A percentile compares a stretch with the other conserved stretches of the same genome.
Conservation (phyloP, 2,888 invertebrate species). For the Campoletis raptor region DNA sequence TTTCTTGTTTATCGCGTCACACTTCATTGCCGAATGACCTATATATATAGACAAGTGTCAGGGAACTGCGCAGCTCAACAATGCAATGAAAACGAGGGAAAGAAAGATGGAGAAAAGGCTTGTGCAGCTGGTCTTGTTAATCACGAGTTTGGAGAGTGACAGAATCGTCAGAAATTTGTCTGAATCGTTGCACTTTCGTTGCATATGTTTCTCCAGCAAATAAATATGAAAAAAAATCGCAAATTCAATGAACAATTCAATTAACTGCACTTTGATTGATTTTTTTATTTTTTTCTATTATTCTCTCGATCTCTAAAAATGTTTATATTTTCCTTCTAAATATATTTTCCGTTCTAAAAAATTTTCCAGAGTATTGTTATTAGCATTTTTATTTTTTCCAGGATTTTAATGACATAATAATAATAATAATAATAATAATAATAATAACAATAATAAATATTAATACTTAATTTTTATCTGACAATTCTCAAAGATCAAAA, state of each 20-base stretch:
- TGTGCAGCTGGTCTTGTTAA: constrained; percentile 29
- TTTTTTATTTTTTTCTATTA: neutral
- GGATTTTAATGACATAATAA: neutral
- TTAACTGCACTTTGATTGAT: too few relatives aligned
- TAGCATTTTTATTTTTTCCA: neutral
- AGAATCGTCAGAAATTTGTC: constrained; percentile 2
- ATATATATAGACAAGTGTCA: constrained; percentile 37
- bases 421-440: neutral
- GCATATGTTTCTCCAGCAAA: constrained; percentile 63
- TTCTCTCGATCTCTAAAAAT: neutral
- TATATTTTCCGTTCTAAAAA: neutral
- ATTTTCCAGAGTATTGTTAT: neutral
- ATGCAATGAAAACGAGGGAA: constrained; percentile 3
- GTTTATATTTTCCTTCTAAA: neutral
- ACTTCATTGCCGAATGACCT: constrained; percentile 24
- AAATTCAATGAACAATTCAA: neutral
- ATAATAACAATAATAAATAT: neutral
- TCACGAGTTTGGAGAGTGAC: constrained; percentile 45
- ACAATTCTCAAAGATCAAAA: constrained; percentile 11
- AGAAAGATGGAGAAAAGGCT: constrained; percentile 33
- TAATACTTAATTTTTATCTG: neutral
- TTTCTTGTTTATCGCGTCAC: constrained; percentile 14
- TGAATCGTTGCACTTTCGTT: constrained; percentile 73
- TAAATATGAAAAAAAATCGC: neutral
- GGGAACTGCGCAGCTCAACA: constrained; percentile 20